Conservation (phyloP, 2,888 invertebrate genomes). For the Pseudolycoriella hygida region DNA sequence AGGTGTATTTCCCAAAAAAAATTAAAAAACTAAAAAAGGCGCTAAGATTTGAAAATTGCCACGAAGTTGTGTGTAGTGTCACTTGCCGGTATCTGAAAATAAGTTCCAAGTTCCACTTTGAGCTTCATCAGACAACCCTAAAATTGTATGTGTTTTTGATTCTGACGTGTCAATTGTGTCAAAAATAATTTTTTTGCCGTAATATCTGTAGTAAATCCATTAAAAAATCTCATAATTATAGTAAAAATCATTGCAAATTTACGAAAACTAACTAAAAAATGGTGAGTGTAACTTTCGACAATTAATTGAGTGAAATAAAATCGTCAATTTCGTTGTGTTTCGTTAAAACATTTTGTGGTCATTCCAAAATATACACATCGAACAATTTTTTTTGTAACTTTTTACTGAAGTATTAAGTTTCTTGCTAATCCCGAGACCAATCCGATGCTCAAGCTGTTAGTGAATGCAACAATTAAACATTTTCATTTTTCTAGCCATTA, state of each 20-base stretch:
- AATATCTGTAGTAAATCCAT: not conserved
- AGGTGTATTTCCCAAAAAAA: too few species aligned
- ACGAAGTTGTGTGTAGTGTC: too few species aligned
- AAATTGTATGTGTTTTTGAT: not conserved
- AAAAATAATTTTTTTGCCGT: not conserved
- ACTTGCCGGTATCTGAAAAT: too few species aligned
- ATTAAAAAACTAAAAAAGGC: not conserved
- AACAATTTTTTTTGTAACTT: too few species aligned
- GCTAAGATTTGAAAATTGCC: not conserved
- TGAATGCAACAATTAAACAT: not conserved
- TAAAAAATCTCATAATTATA: not conserved
- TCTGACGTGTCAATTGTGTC: conserved; percentile 1
- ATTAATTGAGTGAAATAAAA: too few species aligned
- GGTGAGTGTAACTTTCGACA: not conserved
- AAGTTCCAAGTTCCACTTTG: too few species aligned
- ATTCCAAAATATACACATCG: not conserved
- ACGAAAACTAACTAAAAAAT: not conserved
- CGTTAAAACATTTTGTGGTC: not conserved
- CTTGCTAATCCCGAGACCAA: too few species aligned
- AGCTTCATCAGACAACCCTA: not conserved
- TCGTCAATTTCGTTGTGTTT: not conserved
- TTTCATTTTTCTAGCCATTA: conserved; percentile 50
- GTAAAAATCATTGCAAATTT: not conserved
- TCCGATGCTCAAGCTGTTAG: not conserved
- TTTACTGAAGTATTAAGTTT: too few species aligned